phyloP scores from a whole-genome alignment of 1,140 invertebrate genomes.

The Hestina assimilis region DNA sequence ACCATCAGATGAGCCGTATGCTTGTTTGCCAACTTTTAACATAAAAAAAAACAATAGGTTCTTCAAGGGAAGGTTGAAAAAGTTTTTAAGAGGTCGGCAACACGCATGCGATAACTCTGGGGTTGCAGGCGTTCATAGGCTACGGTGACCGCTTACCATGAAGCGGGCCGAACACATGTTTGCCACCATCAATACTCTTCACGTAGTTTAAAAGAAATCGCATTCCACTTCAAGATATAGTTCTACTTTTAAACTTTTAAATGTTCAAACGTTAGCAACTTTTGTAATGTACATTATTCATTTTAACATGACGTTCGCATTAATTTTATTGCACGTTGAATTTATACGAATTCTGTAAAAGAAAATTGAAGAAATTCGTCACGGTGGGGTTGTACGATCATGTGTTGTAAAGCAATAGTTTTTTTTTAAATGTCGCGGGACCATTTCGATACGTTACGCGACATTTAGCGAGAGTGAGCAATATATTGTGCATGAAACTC shows the following conservation, averaged over 20 bases:
- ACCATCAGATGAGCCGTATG: too few relatives aligned
- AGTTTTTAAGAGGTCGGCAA: too few relatives aligned
- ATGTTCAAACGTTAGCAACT: slow-evolving; percentile 5
- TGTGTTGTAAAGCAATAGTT: slow-evolving; percentile 35
- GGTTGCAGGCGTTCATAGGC: too few relatives aligned
- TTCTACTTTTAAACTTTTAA: background rate
- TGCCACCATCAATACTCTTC: too few relatives aligned
- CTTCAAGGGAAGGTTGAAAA: too few relatives aligned
- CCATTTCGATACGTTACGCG: slow-evolving; percentile 56
- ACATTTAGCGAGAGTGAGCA: slow-evolving; percentile 50
- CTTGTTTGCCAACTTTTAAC: too few relatives aligned
- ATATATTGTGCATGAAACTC: slow-evolving; percentile 66
- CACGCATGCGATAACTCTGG: too few relatives aligned
- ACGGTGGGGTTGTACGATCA: slow-evolving; percentile 39
- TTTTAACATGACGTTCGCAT: slow-evolving; percentile 8
- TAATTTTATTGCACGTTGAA: slow-evolving; percentile 29
- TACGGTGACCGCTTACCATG: too few relatives aligned
- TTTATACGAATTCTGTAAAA: slow-evolving; percentile 33
- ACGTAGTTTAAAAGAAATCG: background rate
- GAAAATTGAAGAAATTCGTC: slow-evolving; percentile 42
- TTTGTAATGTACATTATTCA: slow-evolving; percentile 6
- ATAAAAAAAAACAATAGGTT: too few relatives aligned
- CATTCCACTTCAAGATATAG: too few relatives aligned
- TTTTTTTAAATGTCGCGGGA: slow-evolving; percentile 50
- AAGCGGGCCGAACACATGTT: too few relatives aligned